These are phyloP conservation scores for Pemphredon lugubris DNA, from an alignment of 2,888 invertebrate genomes.

Conservation along the genomic window DNA sequence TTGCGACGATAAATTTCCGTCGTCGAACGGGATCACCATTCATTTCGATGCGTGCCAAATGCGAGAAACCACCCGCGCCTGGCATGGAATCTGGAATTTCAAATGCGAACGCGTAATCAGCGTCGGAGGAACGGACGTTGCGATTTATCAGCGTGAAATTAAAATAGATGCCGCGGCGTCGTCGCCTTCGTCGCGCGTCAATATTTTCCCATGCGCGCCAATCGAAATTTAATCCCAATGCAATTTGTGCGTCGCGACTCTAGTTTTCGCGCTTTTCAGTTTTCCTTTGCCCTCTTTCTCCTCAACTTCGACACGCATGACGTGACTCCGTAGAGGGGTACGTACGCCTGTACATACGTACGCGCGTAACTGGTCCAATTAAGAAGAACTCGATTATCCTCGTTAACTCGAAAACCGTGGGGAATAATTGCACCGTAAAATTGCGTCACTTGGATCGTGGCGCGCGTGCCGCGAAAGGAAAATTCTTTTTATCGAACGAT, in stretches of 20 bases:
- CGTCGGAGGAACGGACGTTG: background rate
- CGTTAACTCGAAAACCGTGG: background rate
- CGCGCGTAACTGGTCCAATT: conserved; percentile 5
- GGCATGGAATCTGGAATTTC: background rate
- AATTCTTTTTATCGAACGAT: too few species aligned
- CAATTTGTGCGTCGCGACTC: background rate
- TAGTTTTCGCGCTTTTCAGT: background rate
- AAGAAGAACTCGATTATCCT: background rate
- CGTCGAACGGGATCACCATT: conserved; percentile 24
- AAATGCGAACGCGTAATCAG: conserved; percentile 27
- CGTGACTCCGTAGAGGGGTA: too few species aligned
- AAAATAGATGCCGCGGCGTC: conserved; percentile 13
- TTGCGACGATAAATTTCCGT: background rate
- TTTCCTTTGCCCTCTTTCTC: background rate
- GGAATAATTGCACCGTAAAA: background rate
- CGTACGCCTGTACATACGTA: background rate
- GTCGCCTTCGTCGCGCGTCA: background rate
- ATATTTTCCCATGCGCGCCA: conserved; percentile 20
- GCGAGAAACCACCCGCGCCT: conserved; percentile 9
- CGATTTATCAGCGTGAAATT: conserved; percentile 36
- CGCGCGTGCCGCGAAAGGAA: too few species aligned
- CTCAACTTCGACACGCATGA: background rate
- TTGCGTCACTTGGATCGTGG: too few species aligned
- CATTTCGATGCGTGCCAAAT: conserved; percentile 14
- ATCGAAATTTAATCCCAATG: conserved; percentile 16